Conservation (phyloP, 30 jellyfish, hydroid and myxozoan species). For the Nemopilema nomurai region DNA sequence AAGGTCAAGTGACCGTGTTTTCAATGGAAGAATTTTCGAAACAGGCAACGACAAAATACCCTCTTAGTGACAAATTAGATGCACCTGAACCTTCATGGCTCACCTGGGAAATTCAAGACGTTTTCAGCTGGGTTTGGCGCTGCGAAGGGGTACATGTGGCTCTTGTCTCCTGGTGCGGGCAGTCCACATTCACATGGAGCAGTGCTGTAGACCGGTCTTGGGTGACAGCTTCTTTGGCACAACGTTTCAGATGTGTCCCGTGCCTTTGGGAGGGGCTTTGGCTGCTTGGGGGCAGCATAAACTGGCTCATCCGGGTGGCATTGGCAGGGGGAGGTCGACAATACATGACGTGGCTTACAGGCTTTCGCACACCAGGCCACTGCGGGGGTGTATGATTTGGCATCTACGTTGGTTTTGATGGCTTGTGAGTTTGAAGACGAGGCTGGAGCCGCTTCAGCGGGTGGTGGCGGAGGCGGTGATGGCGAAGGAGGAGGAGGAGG, state of each 20-base stretch:
- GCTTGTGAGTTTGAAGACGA: background rate
- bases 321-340: conserved; percentile 79
- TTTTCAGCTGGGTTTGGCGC: conserved; percentile 47
- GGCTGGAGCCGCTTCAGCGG: background rate
- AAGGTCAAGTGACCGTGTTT: too few species aligned
- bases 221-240: conserved; percentile 82
- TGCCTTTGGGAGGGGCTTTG: conserved; percentile 32
- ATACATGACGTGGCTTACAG: conserved; percentile 78
- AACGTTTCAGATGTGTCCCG: conserved; percentile 37
- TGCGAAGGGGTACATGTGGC: conserved; percentile 46
- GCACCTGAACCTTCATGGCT: background rate
- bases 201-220: conserved; percentile 67
- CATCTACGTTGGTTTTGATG: conserved; percentile 16
- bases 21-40: too few species aligned
- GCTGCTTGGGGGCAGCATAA: conserved; percentile 46
- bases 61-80: too few species aligned
- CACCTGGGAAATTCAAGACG: conserved; percentile 41
- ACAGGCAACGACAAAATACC: too few species aligned
- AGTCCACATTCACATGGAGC: conserved; percentile 75
- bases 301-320: conserved; percentile 76
- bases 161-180: conserved; percentile 42
- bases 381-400: conserved; percentile 57
- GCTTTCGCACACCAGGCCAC: conserved; percentile 88
- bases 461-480: conserved; percentile 55
- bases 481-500: conserved; percentile 60